Evolutionary conservation across 2,888 invertebrate genomes (phyloP).

Genomic region (Listrodromus nycthemerus): DNA sequence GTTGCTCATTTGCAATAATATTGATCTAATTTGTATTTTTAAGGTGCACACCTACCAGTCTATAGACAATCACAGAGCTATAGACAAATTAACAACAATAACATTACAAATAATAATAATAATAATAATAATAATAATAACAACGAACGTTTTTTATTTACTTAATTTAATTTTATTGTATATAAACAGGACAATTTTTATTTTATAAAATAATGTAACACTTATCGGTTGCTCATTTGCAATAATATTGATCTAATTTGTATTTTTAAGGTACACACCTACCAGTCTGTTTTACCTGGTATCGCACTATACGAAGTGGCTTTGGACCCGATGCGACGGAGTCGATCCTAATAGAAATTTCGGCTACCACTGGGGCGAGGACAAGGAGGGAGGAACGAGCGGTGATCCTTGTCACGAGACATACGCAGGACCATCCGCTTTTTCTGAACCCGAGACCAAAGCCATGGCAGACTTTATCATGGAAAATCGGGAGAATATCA

Average conservation of each 20-base stretch:
- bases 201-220: neutral
- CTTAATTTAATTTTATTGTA: neutral
- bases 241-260: neutral
- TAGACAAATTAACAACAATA: no score
- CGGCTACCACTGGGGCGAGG: slow-evolving; percentile 90
- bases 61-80: no score
- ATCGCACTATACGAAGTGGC: slow-evolving; percentile 85
- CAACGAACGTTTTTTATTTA: neutral
- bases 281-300: slow-evolving; percentile 77
- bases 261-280: slow-evolving; percentile 69
- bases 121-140: no score
- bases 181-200: neutral
- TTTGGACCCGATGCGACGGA: slow-evolving; percentile 88
- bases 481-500: slow-evolving; percentile 83
- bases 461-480: slow-evolving; percentile 89
- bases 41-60: slow-evolving; percentile 73
- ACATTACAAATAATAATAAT: no score
- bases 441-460: slow-evolving; percentile 92
- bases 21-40: neutral
- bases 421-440: slow-evolving; percentile 90
- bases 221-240: neutral
- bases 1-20: neutral
- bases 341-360: slow-evolving; percentile 93
- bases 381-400: slow-evolving; percentile 87
- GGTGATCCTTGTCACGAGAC: slow-evolving; percentile 90